Evolutionary conservation across 2,888 invertebrate genomes (phyloP), one percentile per base, ranked within the genome.

Genomic region (Rhamnusium bicolor): DNA sequence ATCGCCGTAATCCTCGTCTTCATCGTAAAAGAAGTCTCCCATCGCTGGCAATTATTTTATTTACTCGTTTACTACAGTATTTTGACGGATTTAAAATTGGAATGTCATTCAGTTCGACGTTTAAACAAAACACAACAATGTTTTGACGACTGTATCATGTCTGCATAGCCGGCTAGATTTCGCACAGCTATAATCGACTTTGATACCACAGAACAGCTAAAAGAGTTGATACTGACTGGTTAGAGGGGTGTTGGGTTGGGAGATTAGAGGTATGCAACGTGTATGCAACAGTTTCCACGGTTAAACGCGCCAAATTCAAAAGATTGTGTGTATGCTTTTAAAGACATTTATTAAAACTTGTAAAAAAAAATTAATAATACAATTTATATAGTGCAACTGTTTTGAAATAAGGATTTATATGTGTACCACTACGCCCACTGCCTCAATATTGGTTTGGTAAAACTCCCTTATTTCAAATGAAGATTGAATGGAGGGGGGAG

Each of bases 1-100:
- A 88, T 98, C 98, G 32, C 75, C 72, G 58, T 74, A 74, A 87
- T 97, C 97, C 86, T 97, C 96, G 87, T 97, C 97, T 85, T 97
- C 96, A 86, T 80, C 80, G 54, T 72, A 78, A 49, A 71, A 81
- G 61, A 73, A 79, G 8, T 80, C 80, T 29, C 72, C 75, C 74
- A 79, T 79, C 60, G 58, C 70, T 14, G 18, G 12, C 24, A 16
- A 14, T 27, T 24, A 12, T 58, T 47, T 58, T 32, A 53, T 65
- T 53, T 49, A 51, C 18, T 51, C 12, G 32, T 21, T 14, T 29
- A 27, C 56, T 29, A 1, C 7, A 29, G 27, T 56, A 56, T 27
- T 27, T 56, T 29, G 24, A 56, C 16, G 7, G 29, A 29, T 14
- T 53, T n/a, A 53, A 24, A 56, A 16, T 16, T 14, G 8, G 51